These are phyloP conservation scores for Gymnopithys bicolor DNA, from an alignment of 2,797 vertebrate species.

Conservation along the genomic window DNA sequence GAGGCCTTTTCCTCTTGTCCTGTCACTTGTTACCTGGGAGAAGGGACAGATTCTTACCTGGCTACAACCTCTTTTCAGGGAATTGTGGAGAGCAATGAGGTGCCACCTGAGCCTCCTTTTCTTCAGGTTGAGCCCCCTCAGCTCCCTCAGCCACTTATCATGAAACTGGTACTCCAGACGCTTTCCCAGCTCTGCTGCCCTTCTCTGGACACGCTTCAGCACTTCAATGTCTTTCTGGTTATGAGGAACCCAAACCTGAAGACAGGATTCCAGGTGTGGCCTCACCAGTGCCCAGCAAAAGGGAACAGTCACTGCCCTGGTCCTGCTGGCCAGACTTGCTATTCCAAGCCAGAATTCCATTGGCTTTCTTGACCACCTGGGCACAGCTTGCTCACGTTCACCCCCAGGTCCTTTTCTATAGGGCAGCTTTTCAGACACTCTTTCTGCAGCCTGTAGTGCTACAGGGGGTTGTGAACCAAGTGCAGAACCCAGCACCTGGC, in stretches of 20 bases:
- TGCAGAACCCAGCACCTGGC: background rate
- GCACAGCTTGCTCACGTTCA: background rate
- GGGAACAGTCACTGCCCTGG: background rate
- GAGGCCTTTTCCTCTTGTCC: background rate
- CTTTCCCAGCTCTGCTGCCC: background rate
- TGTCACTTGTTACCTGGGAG: background rate
- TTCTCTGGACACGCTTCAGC: fast-evolving
- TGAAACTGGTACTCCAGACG: background rate
- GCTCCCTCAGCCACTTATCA: background rate
- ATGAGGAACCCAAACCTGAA: background rate
- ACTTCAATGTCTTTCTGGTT: background rate
- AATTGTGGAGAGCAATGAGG: background rate
- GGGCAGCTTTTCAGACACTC: background rate
- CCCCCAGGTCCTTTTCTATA: background rate
- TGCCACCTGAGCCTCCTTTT: background rate
- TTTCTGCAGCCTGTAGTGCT: background rate
- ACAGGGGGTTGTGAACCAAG: background rate
- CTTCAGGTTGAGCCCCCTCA: background rate
- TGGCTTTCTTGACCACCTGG: background rate
- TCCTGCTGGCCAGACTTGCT: background rate
- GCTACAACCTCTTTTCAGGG: background rate
- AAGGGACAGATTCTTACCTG: fast-evolving
- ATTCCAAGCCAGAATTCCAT: background rate
- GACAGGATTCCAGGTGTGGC: fast-evolving
- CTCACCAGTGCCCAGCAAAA: background rate